Evolutionary conservation across 2,113 vertebrate genomes (phyloP), one percentile per base, ranked within the genome.

Genomic region (Variabilichromis moorii): DNA sequence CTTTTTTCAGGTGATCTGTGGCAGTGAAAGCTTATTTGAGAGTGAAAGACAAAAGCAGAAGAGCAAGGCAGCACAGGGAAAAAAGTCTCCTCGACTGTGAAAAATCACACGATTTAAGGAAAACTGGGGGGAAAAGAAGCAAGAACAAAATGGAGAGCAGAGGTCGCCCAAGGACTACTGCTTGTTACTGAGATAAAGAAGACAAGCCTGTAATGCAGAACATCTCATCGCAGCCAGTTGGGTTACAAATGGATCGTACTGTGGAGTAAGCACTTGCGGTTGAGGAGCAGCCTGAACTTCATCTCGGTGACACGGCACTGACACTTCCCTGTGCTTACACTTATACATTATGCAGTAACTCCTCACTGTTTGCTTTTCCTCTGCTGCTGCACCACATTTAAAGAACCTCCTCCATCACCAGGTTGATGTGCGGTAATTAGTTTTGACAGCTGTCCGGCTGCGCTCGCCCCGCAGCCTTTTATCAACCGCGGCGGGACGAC

Each of bases 401-500:
- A 61, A 55, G 82, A 87, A 81, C 55, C 68, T 90, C 82, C 16
- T 90, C 90, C 82, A 90, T 91, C 83, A 78, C 53, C 8, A 7
- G 13, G 54, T 21, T 54, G 82, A 83, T 71, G 71, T 42, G 8
- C 26, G 3, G 35, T 79, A 66, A 90, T 89, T 83, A 76, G 71
- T 82, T 88, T 55, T 81, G 90, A 91, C 87, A 93, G 88, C 86
- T 89, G 89, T 85, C 90, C 61, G 37, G 79, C 88, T 86, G 12
- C 31, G 51, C 21, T 78, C 7, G 24, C 87, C 59, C 68, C 24
- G 3, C 31, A 55, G 68, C 85, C 85, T 81, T 90, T 88, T 55
- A 63, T 80, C 51, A 80, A 91, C 81, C 16, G 4, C 50, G 7
- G 85, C 84, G 57, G 82, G 82, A 86, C 31, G 6, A 80, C 61